Conservation (phyloP, 2,797 vertebrate genomes). For the Gambelia wislizenii region DNA sequence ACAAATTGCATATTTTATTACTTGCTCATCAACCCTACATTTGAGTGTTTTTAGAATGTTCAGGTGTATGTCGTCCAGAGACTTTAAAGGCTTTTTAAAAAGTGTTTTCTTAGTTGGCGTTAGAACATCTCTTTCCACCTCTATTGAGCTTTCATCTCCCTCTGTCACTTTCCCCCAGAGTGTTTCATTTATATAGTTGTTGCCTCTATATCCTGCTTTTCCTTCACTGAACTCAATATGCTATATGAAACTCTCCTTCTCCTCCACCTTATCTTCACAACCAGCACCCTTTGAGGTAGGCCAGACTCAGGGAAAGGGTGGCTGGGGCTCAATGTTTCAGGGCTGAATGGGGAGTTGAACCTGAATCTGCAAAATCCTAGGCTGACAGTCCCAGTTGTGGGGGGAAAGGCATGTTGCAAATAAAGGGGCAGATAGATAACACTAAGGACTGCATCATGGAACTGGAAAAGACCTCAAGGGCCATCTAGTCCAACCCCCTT, state of each 20-base stretch:
- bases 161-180: neutral
- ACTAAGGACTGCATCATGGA: too few species aligned
- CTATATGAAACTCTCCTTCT: neutral
- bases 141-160: neutral
- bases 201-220: neutral
- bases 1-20: neutral
- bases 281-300: neutral
- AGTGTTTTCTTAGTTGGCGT: neutral
- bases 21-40: neutral
- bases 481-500: too few species aligned
- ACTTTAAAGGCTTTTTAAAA: neutral
- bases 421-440: too few species aligned
- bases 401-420: too few species aligned
- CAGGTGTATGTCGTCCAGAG: neutral
- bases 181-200: neutral
- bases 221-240: neutral
- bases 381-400: neutral
- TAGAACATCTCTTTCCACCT: neutral
- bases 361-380: neutral
- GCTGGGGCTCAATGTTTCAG: neutral
- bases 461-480: too few species aligned
- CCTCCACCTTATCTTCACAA: neutral
- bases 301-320: neutral
- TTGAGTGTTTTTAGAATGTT: neutral
- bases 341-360: neutral